Evolutionary conservation across 2,113 vertebrate species (phyloP), one percentile per base, ranked within the genome.

Genomic region (Melanocharis versteri): DNA sequence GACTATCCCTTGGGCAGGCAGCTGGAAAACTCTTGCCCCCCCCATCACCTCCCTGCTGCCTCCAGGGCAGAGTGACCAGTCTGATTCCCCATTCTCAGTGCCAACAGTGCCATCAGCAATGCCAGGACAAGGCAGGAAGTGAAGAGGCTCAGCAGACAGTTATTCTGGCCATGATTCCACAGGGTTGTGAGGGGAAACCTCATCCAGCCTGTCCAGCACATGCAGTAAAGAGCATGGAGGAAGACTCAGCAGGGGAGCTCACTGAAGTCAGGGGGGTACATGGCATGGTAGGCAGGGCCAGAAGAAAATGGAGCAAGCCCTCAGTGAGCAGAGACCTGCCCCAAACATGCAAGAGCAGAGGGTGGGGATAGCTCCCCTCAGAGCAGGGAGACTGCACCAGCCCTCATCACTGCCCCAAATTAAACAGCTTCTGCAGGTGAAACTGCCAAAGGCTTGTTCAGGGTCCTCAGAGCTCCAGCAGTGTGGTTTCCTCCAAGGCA

Each of bases 281-380:
- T 0, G 1, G 62, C 77, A 22, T 0, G 0, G 21, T 1, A 0
- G 24, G 33, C 10, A 87, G 31, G 22, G 35, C 26, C 48, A 51
- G 62, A 10, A 65, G 24, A 5, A 78, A 26, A 39, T 3, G 8
- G 57, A 77, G 28, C 26, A 83, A 35, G 6, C 27, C 23, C 15
- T 3, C 16, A 3, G 7, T 15, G 23, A 69, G 69, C 54, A 54
- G 60, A 87, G 27, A 53, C 6, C 62, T 48, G 50, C 40, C 31
- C 54, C 54, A 53, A 51, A 68, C 21, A 58, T 30, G 26, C 0
- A 0, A 22, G 22, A 58, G 19, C 53, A 62, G 61, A 57, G 48
- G 13, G 42, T n/a, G 65, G 37, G 18, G 10, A 31, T 3, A 10
- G 69, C 19, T 76, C 27, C 51, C 13, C 2, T 1, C 20, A 26